Base-by-base conservation (phyloP, 1,140 invertebrate species). In the Ericerus pela region DNA sequence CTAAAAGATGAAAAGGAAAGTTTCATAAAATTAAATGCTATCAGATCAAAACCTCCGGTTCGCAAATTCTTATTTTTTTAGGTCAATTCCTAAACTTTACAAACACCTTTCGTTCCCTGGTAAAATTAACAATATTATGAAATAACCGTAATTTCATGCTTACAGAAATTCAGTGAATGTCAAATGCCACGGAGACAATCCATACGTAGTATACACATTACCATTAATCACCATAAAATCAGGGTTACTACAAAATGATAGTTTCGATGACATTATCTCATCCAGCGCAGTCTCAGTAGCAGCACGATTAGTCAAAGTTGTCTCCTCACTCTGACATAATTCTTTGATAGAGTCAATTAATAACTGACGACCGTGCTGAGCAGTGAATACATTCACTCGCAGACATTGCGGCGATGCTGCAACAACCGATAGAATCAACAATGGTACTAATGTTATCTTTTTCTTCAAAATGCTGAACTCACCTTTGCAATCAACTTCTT, bases 121-220 rank as follows among this genome's bases (percentile, higher is more conserved):
- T n/a, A n/a, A n/a, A n/a, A n/a, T n/a, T n/a, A n/a, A n/a, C n/a
- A 41, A 41, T 16, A 12, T 8, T 5, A 16, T 4, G 14, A 41
- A 10, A 8, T 18, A 41, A 6, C 30, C 8, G 30, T 8, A 41
- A 16, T 41, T 6, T 4, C 14, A 59, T 41, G 57, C 70, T 68
- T 72, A 76, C 68, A 79, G 66, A 69, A 84, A 82, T 71, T 82
- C 80, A 30, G 80, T 79, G 41, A 80, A 63, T 70, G 76, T 73
- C 61, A 80, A 78, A 62, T 83, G 80, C 82, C 81, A 84, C 33
- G 80, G 81, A 18, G 81, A 68, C 65, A 81, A 70, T 56, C 79
- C 79, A 64, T 73, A 73, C 33, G 78, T 77, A 57, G 68, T 74
- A 61, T 75, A 76, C 33, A 67, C 61, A 22, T 73, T 66, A 22